A percentile compares a stretch with the other conserved stretches of the same genome.
Evolutionary conservation across 2,888 invertebrate genomes (phyloP).

Genomic region (Agonum fuliginosum): DNA sequence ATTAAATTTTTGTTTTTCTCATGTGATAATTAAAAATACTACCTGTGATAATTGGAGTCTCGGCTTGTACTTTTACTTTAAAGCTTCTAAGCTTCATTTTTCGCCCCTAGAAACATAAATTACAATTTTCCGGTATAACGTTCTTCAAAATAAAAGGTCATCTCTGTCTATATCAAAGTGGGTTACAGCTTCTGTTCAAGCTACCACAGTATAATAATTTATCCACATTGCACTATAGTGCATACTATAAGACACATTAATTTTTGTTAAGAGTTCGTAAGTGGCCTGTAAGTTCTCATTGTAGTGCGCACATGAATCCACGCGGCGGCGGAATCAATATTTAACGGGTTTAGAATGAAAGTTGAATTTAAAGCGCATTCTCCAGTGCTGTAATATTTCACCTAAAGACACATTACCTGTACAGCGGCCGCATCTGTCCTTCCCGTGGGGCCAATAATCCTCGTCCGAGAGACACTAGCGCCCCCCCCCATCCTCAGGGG

Average conservation of each 20-base stretch:
- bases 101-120: no score
- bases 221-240: no score
- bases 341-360: conserved; percentile 37
- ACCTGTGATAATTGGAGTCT: no score
- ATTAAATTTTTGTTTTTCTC: no score
- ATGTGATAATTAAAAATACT: no score
- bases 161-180: no score
- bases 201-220: no score
- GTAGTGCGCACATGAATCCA: conserved; percentile 7
- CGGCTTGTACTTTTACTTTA: no score
- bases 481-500: neutral
- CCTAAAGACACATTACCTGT: conserved; percentile 55
- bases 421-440: neutral
- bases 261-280: neutral
- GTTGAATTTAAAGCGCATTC: conserved; percentile 47
- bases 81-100: no score
- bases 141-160: no score
- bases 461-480: conserved; percentile 23
- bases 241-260: neutral
- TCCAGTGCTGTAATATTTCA: conserved; percentile 31
- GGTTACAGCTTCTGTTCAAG: no score
- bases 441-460: conserved; percentile 44
- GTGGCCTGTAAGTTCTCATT: neutral
- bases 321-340: conserved; percentile 36
- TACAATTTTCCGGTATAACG: no score